Evolutionary conservation across 2,888 invertebrate genomes (phyloP).

Genomic region (Pilophorus perplexus): DNA sequence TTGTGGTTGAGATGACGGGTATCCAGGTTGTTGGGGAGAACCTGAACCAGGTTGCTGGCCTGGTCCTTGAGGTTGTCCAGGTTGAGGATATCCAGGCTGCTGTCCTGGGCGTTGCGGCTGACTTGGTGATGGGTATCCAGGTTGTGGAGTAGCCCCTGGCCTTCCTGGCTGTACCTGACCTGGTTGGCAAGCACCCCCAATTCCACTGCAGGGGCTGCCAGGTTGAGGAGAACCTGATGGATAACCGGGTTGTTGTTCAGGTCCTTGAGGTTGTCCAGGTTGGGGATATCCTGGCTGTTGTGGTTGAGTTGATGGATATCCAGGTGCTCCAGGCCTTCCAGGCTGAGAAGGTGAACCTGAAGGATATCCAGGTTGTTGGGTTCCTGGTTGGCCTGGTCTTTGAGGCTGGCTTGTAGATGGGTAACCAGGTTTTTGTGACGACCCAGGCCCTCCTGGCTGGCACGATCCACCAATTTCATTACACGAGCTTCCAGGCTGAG

Average conservation of each 20-base stretch:
- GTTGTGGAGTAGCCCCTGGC: slow-evolving; percentile 33
- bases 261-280: slow-evolving; percentile 47
- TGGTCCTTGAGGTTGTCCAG: slow-evolving; percentile 45
- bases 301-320: slow-evolving; percentile 45
- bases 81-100: slow-evolving; percentile 48
- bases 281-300: slow-evolving; percentile 47
- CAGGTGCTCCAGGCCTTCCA: slow-evolving; percentile 43
- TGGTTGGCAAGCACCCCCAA: slow-evolving; percentile 45
- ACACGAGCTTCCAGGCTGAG: slow-evolving; percentile 19
- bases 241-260: too few species aligned
- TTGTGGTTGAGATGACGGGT: slow-evolving; percentile 28
- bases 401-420: background rate
- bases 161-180: too few species aligned
- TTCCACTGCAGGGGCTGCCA: slow-evolving; percentile 46
- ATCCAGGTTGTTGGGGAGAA: slow-evolving; percentile 42
- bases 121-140: slow-evolving; percentile 44
- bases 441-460: background rate
- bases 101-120: slow-evolving; percentile 39
- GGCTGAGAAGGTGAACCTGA: background rate
- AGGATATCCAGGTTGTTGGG: background rate
- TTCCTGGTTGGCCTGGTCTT: background rate
- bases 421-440: background rate
- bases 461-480: background rate
- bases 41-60: slow-evolving; percentile 46
- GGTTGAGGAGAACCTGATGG: slow-evolving; percentile 42